Percentiles rank a stretch among this genome's conserved stretches.
Conservation (phyloP, 2,797 vertebrate genomes). For the Pseudochaenichthys georgianus region DNA sequence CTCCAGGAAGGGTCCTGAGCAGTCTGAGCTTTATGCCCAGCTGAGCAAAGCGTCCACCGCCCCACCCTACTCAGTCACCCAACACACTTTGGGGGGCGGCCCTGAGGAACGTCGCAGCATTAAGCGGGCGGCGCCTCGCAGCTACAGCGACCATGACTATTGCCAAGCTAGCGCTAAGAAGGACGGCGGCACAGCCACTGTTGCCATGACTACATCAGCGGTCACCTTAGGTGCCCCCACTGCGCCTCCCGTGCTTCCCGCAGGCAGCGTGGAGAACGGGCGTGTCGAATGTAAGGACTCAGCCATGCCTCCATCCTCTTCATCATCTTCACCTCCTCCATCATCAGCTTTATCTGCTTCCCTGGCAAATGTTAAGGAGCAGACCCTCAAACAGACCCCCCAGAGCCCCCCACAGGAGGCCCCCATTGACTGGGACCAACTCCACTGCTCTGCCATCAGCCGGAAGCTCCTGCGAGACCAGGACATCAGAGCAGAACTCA, state of each 20-base stretch:
- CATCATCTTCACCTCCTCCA: slow-evolving; percentile 78
- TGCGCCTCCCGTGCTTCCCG: slow-evolving; percentile 73
- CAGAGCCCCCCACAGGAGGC: slow-evolving; percentile 64
- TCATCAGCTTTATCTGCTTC: slow-evolving; percentile 78
- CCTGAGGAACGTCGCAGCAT: slow-evolving; percentile 89
- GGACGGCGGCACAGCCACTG: slow-evolving; percentile 85
- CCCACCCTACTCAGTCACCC: slow-evolving; percentile 80
- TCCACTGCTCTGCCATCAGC: slow-evolving; percentile 76
- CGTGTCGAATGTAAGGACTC: slow-evolving; percentile 92
- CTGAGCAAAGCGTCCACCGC: slow-evolving; percentile 91
- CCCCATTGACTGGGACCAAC: slow-evolving; percentile 60
- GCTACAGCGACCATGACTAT: slow-evolving; percentile 98
- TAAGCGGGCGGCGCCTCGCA: slow-evolving; percentile 89
- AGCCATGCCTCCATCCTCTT: slow-evolving; percentile 82
- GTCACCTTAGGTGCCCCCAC: slow-evolving; percentile 83
- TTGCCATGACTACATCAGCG: slow-evolving; percentile 91
- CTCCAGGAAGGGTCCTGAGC: slow-evolving; percentile 91
- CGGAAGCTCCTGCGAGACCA: slow-evolving; percentile 95
- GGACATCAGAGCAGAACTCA: slow-evolving; percentile 98
- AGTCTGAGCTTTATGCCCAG: slow-evolving; percentile 95
- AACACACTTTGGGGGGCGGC: slow-evolving; percentile 70
- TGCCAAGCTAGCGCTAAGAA: slow-evolving; percentile 95
- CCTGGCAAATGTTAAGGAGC: slow-evolving; percentile 79
- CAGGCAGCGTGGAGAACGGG: slow-evolving; percentile 88
- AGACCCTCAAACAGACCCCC: slow-evolving; percentile 61